These are phyloP conservation scores for Scatophagus argus DNA, from an alignment of 2,113 vertebrate species.

Conservation along the genomic window DNA sequence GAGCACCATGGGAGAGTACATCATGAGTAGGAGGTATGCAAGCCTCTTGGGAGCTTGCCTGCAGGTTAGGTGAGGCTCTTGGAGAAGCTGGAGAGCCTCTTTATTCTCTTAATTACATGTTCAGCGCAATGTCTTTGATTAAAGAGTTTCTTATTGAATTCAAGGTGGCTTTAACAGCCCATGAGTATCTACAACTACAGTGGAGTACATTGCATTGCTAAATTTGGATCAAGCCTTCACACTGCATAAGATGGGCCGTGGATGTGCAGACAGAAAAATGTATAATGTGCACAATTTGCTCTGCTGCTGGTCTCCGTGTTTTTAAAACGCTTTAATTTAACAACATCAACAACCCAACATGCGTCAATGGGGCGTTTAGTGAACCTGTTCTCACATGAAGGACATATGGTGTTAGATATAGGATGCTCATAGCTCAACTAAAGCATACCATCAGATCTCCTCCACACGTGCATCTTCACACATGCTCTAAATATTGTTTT, in stretches of 20 bases:
- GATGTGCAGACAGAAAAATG: neutral
- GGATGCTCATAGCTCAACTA: slow-evolving; percentile 27
- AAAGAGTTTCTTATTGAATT: slow-evolving; percentile 60
- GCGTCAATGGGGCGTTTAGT: slow-evolving; percentile 21
- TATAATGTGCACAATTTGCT: neutral
- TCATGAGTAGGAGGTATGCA: slow-evolving; percentile 60
- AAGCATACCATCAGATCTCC: neutral
- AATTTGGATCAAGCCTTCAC: neutral
- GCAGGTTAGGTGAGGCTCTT: slow-evolving; percentile 71
- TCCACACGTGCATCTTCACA: neutral
- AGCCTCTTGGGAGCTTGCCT: slow-evolving; percentile 62
- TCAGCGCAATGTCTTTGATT: slow-evolving; percentile 64
- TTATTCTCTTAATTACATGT: slow-evolving; percentile 73
- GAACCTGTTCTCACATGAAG: slow-evolving; percentile 20
- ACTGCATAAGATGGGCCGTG: neutral
- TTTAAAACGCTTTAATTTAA: neutral
- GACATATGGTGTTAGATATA: slow-evolving; percentile 27
- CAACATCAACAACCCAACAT: slow-evolving; percentile 5
- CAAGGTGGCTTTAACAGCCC: slow-evolving; percentile 21
- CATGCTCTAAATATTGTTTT: neutral
- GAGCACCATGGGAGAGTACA: slow-evolving; percentile 41
- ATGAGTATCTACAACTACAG: neutral
- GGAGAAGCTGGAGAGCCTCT: slow-evolving; percentile 61
- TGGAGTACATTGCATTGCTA: neutral
- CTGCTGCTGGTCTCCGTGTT: neutral